Conservation (phyloP, 2,888 invertebrate genomes). For the Drosophila merina region DNA sequence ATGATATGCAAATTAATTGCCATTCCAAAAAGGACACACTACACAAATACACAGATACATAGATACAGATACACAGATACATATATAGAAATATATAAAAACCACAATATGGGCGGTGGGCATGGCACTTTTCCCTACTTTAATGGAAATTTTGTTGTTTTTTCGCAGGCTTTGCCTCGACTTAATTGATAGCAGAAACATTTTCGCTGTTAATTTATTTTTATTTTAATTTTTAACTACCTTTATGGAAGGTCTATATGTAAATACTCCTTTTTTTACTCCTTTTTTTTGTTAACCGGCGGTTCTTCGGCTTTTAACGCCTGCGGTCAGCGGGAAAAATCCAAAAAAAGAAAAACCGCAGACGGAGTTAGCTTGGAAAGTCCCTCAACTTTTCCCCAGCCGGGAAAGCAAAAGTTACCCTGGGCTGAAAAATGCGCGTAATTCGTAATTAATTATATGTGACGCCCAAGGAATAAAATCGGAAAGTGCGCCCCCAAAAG, state of each 20-base stretch:
- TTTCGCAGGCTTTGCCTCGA: slow-evolving; percentile 51
- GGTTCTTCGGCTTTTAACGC: slow-evolving; percentile 69
- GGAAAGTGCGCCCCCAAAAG: slow-evolving; percentile 1
- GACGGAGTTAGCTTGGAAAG: slow-evolving; percentile 15
- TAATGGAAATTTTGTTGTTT: slow-evolving; percentile 39
- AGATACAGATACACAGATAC: not conserved
- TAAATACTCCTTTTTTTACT: not conserved
- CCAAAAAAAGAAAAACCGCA: slow-evolving; percentile 38
- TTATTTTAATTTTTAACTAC: slow-evolving; percentile 17
- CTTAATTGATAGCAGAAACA: slow-evolving; percentile 65
- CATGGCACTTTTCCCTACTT: slow-evolving; percentile 23
- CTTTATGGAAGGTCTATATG: slow-evolving; percentile 16
- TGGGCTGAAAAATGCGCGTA: slow-evolving; percentile 34
- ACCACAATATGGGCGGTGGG: slow-evolving; percentile 52
- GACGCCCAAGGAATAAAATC: slow-evolving; percentile 37
- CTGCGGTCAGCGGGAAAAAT: slow-evolving; percentile 50
- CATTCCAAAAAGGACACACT: slow-evolving; percentile 51
- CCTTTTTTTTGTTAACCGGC: slow-evolving; percentile 10
- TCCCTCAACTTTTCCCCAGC: slow-evolving; percentile 7
- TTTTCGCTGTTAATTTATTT: slow-evolving; percentile 11
- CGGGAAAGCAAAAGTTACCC: slow-evolving; percentile 29
- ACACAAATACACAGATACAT: not conserved
- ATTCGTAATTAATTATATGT: slow-evolving; percentile 48
- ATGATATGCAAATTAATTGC: slow-evolving; percentile 78
- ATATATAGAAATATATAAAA: slow-evolving; percentile 54